A percentile compares a stretch with the other conserved stretches of the same genome.
Conservation (phyloP, 2,113 vertebrate genomes). For the Formicarius rufipectus region DNA sequence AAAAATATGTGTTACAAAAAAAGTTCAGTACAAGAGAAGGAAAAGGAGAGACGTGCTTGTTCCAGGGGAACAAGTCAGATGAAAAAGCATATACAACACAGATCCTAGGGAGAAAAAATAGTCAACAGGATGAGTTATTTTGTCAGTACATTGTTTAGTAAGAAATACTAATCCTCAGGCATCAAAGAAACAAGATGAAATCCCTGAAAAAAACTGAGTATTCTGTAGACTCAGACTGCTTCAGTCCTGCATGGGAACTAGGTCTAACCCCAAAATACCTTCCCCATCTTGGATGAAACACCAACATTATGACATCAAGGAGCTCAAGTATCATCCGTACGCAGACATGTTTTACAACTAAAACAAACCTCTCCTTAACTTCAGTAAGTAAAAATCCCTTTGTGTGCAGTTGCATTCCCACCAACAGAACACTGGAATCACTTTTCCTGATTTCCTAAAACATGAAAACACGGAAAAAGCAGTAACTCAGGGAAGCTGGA, state of each 20-base stretch:
- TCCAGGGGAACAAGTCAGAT: not conserved
- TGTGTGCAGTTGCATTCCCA: not conserved
- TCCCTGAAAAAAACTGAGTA: not conserved
- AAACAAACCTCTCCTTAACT: not conserved
- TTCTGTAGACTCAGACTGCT: not conserved
- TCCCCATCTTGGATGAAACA: not conserved
- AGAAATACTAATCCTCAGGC: not conserved
- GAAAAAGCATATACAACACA: not conserved
- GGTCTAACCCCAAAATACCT: not conserved
- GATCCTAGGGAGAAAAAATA: not conserved
- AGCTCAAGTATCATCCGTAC: not conserved
- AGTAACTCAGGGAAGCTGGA: not conserved
- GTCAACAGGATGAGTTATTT: not conserved
- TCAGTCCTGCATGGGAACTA: not conserved
- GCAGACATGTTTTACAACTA: not conserved
- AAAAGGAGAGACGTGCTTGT: not conserved
- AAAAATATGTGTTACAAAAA: not conserved
- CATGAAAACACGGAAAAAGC: not conserved
- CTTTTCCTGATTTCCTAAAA: not conserved
- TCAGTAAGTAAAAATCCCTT: not conserved
- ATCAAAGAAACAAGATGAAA: not conserved
- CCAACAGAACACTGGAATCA: not conserved
- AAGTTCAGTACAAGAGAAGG: not conserved
- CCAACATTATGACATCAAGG: fast-evolving
- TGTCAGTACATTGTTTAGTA: not conserved